These are phyloP conservation scores for Fabriciana adippe DNA, from an alignment of 2,888 invertebrate genomes.

Conservation along the genomic window DNA sequence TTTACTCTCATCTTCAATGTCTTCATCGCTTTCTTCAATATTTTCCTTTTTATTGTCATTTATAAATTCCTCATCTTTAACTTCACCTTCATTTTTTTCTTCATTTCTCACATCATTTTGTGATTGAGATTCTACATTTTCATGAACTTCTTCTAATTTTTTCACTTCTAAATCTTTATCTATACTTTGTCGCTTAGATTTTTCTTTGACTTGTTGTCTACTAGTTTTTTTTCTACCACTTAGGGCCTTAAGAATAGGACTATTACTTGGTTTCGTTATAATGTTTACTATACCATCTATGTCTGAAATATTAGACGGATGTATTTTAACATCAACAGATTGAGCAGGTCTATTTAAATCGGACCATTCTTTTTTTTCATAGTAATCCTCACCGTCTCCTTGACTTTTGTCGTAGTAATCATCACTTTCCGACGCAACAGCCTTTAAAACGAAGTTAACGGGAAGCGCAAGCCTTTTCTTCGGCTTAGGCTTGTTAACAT, in stretches of 20 bases:
- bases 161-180: slow-evolving; percentile 14
- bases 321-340: slow-evolving; percentile 36
- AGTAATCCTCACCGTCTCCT: slow-evolving; percentile 67
- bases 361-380: slow-evolving; percentile 72
- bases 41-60: slow-evolving; percentile 30
- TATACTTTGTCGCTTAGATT: slow-evolving; percentile 30
- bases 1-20: slow-evolving; percentile 38
- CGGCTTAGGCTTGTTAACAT: slow-evolving; percentile 59
- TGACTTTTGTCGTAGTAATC: slow-evolving; percentile 65
- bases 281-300: slow-evolving; percentile 69
- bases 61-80: slow-evolving; percentile 28
- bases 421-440: slow-evolving; percentile 60
- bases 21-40: slow-evolving; percentile 28
- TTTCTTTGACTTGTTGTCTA: slow-evolving; percentile 33
- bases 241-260: slow-evolving; percentile 47
- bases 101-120: not conserved
- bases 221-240: slow-evolving; percentile 21
- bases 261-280: slow-evolving; percentile 51
- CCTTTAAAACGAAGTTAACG: slow-evolving; percentile 60
- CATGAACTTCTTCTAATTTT: slow-evolving; percentile 19
- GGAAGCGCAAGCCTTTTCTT: slow-evolving; percentile 71
- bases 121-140: slow-evolving; percentile 16
- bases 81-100: slow-evolving; percentile 32
- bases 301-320: slow-evolving; percentile 47
- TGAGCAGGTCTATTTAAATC: slow-evolving; percentile 54